Percentiles rank a stretch among this genome's conserved stretches.
Evolutionary conservation across 2,797 vertebrate genomes (phyloP).

Genomic region (Sardinella longiceps): DNA sequence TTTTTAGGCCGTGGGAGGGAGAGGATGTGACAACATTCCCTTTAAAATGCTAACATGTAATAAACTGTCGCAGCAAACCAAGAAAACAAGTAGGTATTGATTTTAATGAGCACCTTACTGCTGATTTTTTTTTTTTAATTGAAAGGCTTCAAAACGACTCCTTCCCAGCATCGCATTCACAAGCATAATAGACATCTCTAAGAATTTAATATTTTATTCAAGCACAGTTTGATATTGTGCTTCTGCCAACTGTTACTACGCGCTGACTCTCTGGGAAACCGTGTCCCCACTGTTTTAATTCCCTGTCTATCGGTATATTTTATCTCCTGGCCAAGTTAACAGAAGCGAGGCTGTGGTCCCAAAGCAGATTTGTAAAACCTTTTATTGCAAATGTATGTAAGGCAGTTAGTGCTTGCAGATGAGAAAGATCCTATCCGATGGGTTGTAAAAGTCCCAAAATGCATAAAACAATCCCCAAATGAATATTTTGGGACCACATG

Average conservation of each 20-base stretch:
- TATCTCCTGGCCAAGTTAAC: slow-evolving; percentile 50
- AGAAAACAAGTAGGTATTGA: slow-evolving; percentile 29
- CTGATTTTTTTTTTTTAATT: slow-evolving; percentile 25
- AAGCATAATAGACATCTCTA: slow-evolving; percentile 25
- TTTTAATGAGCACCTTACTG: slow-evolving; percentile 40
- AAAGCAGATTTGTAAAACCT: slow-evolving; percentile 48
- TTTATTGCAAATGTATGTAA: slow-evolving; percentile 60
- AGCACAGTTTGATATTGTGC: slow-evolving; percentile 10
- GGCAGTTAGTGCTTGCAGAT: slow-evolving; percentile 62
- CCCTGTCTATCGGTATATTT: slow-evolving; percentile 7
- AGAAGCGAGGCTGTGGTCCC: slow-evolving; percentile 53
- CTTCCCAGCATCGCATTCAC: neutral
- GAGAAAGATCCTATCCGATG: slow-evolving; percentile 64
- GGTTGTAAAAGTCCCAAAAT: slow-evolving; percentile 74
- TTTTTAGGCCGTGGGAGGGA: slow-evolving; percentile 53
- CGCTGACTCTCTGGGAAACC: neutral
- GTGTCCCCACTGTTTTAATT: neutral
- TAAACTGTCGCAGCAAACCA: slow-evolving; percentile 39
- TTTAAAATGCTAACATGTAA: slow-evolving; percentile 45
- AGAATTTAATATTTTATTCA: slow-evolving; percentile 11
- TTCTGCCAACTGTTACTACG: slow-evolving; percentile 11
- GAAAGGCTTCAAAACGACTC: slow-evolving; percentile 18
- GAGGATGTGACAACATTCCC: slow-evolving; percentile 49
- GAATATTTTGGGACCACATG: slow-evolving; percentile 71
- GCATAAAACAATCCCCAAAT: slow-evolving; percentile 70